Base-by-base conservation (phyloP, 1,140 invertebrate genomes). In the Bombus pascuorum region DNA sequence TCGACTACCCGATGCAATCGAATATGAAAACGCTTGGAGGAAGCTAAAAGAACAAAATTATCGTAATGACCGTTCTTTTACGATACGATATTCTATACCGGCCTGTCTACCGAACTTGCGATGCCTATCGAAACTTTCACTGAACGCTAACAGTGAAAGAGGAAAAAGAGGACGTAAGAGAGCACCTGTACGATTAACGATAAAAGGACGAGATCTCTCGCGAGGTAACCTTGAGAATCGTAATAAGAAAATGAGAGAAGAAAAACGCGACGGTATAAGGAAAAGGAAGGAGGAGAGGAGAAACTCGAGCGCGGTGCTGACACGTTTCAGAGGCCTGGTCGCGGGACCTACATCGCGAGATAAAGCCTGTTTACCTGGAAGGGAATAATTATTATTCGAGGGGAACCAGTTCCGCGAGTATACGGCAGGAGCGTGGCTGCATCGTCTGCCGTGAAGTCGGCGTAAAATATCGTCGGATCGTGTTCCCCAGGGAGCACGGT, bases 371-470 rank as follows among this genome's bases (percentile, higher is more conserved):
- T 89, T 88, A 89, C 83, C 87, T 88, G 88, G 79, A 79, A 89
- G 87, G 88, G 88, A 89, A 88, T 89, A 89, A 89, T 89, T 89
- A 89, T 89, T 88, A 89, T 89, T 88, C 79, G 83, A 59, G 47
- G 87, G 87, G 87, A 89, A 89, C 88, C 88, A 89, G 88, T 89
- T 89, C 65, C 83, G 75, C 83, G 88, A 53, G 78, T 68, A 78
- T 59, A 70, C n/a, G 59, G 25, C 59, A 62, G 3, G 59, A 62
- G 42, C 15, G 68, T 66, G 39, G 32, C 39, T 85, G 87, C 73
- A 82, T 88, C 83, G 70, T 80, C 76, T 47, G 74, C 66, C 68
- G 76, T 37, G 82, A 57, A 76, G 83, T 32, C 81, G 71, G 39
- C 39, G 83, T 85, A 79, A 88, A 89, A 89, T 86, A 89, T 85